phyloP scores from a whole-genome alignment of 2,888 invertebrate genomes.

The Tillus elongatus region DNA sequence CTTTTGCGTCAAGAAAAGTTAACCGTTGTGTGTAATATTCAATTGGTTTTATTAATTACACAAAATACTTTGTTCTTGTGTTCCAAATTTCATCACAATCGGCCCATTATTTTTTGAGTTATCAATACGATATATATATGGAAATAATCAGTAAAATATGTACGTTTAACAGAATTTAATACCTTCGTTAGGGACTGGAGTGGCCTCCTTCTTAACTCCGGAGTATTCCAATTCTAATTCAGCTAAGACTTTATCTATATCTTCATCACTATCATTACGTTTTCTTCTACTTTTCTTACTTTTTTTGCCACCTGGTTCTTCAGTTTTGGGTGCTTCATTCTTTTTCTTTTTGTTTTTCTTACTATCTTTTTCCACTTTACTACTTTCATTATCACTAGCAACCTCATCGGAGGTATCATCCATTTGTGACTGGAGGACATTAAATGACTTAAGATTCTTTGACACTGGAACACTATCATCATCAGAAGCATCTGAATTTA shows the following conservation, averaged over 20 bases:
- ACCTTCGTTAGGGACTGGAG: no score
- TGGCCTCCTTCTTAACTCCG: conserved; percentile 49
- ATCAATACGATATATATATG: no score
- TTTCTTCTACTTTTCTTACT: conserved; percentile 64
- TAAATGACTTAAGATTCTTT: conserved; percentile 45
- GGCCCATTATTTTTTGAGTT: no score
- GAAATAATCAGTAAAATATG: no score
- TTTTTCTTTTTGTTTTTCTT: conserved; percentile 39
- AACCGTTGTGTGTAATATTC: no score
- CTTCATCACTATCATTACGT: conserved; percentile 70
- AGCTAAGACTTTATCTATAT: conserved; percentile 73
- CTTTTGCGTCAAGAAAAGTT: no score
- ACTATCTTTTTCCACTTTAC: conserved; percentile 38
- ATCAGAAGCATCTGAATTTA: conserved; percentile 36
- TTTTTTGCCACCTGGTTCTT: conserved; percentile 50
- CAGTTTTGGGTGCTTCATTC: conserved; percentile 39
- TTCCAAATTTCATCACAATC: no score
- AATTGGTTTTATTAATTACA: no score
- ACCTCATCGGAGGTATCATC: conserved; percentile 40
- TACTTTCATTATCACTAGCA: conserved; percentile 37
- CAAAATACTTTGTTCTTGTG: no score
- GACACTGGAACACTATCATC: conserved; percentile 39
- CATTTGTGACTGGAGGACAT: conserved; percentile 58
- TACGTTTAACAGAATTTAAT: no score
- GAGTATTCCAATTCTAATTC: conserved; percentile 75